These are phyloP conservation scores for Raja brachyura DNA, from an alignment of 2,113 vertebrate genomes.

Conservation along the genomic window DNA sequence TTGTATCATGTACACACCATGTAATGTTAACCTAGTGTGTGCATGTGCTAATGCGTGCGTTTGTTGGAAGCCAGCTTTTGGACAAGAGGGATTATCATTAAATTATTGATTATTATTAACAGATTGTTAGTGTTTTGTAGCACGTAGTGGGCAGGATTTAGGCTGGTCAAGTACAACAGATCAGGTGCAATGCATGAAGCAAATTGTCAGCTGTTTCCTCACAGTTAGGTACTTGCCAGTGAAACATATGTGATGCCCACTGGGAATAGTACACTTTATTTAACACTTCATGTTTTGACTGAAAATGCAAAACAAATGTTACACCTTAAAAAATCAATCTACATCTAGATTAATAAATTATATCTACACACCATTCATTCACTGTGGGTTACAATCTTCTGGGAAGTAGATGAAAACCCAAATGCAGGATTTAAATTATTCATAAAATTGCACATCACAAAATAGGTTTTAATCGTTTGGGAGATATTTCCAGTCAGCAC, in stretches of 20 bases:
- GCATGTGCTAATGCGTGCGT: neutral
- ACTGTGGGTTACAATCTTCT: neutral
- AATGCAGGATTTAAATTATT: neutral
- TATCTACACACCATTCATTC: neutral
- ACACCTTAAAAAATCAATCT: neutral
- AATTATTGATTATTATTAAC: too few relatives aligned
- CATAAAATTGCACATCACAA: neutral
- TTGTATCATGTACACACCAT: neutral
- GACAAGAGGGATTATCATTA: too few relatives aligned
- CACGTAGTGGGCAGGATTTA: neutral
- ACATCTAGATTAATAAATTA: neutral
- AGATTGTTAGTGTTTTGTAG: neutral
- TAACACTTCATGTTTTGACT: conserved; percentile 12
- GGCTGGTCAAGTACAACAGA: neutral
- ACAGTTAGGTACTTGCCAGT: neutral
- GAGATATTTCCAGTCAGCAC: neutral
- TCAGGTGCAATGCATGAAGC: neutral
- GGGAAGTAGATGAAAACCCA: neutral
- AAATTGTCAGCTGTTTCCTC: neutral
- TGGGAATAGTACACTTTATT: neutral
- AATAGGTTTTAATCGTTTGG: neutral
- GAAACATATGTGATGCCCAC: neutral
- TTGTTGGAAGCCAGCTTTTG: neutral
- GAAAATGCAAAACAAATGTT: neutral
- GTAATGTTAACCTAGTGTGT: neutral